These are phyloP conservation scores for Gobiocypris rarus DNA, from an alignment of 2,113 vertebrate species.

Conservation along the genomic window DNA sequence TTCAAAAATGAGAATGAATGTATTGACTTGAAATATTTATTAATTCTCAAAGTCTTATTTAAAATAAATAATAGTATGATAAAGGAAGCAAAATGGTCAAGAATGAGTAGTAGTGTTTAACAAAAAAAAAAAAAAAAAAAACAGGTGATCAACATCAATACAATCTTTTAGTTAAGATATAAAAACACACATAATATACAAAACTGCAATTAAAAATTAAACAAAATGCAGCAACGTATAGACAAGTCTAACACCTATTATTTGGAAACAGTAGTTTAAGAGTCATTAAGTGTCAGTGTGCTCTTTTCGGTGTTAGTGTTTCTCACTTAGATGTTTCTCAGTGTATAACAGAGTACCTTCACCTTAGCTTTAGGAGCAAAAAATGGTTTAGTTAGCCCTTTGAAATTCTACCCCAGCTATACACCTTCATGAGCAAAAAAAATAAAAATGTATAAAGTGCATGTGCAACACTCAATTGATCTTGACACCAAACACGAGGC, in stretches of 20 bases:
- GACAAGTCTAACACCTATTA: slow-evolving; percentile 65
- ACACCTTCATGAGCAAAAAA: slow-evolving; percentile 47
- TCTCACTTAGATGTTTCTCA: slow-evolving; percentile 16
- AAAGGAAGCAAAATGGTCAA: slow-evolving; percentile 81
- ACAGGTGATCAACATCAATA: slow-evolving; percentile 72
- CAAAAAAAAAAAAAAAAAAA: slow-evolving; percentile 60
- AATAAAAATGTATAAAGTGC: slow-evolving; percentile 72
- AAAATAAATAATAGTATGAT: slow-evolving; percentile 92
- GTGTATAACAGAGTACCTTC: slow-evolving; percentile 54
- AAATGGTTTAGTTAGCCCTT: slow-evolving; percentile 43
- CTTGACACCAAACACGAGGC: slow-evolving; percentile 66
- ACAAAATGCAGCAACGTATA: slow-evolving; percentile 68
- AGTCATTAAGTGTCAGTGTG: slow-evolving; percentile 55
- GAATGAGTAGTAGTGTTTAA: slow-evolving; percentile 78
- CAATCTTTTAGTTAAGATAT: slow-evolving; percentile 82
- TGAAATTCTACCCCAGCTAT: slow-evolving; percentile 45
- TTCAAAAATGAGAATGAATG: slow-evolving; percentile 70
- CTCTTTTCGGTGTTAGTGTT: slow-evolving; percentile 54
- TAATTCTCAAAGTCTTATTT: slow-evolving; percentile 85
- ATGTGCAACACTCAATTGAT: slow-evolving; percentile 74
- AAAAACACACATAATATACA: slow-evolving; percentile 74
- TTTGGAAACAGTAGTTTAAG: slow-evolving; percentile 73
- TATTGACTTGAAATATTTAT: slow-evolving; percentile 83
- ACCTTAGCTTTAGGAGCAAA: neutral
- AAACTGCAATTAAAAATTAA: slow-evolving; percentile 56